These are phyloP conservation scores for Hemibagrus wyckioides DNA, from an alignment of 2,113 vertebrate species.

Conservation along the genomic window DNA sequence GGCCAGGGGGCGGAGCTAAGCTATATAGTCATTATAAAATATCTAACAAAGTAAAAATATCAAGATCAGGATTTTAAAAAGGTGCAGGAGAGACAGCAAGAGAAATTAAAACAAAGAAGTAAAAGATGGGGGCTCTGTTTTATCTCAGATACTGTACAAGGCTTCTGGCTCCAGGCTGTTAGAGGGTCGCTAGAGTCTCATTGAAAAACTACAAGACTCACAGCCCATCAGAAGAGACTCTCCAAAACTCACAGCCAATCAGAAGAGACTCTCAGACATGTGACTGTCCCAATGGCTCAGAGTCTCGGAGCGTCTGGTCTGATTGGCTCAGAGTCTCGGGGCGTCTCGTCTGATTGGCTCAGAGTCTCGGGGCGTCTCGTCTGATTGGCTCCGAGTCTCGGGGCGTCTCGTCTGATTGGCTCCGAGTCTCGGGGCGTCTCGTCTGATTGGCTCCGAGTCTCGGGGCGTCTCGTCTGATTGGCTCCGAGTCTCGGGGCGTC, in stretches of 20 bases:
- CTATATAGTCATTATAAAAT: background rate
- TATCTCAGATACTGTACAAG: background rate
- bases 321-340: background rate
- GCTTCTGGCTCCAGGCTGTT: background rate
- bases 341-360: background rate
- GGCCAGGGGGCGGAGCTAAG: background rate
- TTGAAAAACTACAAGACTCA: background rate
- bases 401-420: background rate
- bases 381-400: background rate
- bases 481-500: background rate
- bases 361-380: background rate
- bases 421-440: background rate
- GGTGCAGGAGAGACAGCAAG: background rate
- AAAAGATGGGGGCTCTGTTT: background rate
- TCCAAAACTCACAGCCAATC: background rate
- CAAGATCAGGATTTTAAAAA: background rate
- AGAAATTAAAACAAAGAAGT: background rate
- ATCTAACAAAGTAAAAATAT: background rate
- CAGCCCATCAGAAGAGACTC: background rate
- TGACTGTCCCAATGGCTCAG: no score
- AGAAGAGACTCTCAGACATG: background rate
- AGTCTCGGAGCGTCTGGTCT: no score
- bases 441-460: background rate
- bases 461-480: background rate
- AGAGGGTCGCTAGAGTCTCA: background rate